These are phyloP conservation scores for Brachylomia viminalis DNA, from an alignment of 2,888 invertebrate genomes.

Conservation along the genomic window DNA sequence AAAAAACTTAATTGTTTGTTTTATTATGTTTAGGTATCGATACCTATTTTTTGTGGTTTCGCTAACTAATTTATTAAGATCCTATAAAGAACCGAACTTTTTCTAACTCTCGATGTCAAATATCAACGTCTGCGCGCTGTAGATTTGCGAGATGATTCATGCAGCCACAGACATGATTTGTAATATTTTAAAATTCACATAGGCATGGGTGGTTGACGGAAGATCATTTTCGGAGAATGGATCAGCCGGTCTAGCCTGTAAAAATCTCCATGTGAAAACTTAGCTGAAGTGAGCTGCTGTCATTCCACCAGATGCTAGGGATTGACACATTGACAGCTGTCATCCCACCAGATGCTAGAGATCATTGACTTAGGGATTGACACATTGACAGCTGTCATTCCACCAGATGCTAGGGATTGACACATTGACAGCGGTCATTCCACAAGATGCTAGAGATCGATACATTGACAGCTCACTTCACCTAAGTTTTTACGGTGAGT, in stretches of 20 bases:
- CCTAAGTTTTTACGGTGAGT: background rate
- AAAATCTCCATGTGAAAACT: background rate
- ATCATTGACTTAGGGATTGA: no score
- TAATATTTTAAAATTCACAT: background rate
- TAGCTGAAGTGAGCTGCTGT: background rate
- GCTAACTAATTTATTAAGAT: background rate
- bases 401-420: no score
- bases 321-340: no score
- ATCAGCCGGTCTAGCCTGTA: background rate
- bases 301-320: no score
- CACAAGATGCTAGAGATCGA: no score
- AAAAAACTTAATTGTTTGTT: background rate
- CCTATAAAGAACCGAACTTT: background rate
- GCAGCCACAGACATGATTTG: background rate
- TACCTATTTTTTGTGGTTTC: background rate
- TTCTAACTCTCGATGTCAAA: background rate
- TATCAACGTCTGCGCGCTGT: background rate
- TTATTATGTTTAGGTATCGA: background rate
- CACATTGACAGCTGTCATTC: no score
- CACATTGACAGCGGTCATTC: no score
- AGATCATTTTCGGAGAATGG: background rate
- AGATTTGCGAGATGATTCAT: conserved; percentile 16
- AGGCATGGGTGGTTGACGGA: background rate
- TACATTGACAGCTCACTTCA: background rate
- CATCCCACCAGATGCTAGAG: no score